phyloP scores from a whole-genome alignment of 2,888 invertebrate genomes.

The Amiota mariae region DNA sequence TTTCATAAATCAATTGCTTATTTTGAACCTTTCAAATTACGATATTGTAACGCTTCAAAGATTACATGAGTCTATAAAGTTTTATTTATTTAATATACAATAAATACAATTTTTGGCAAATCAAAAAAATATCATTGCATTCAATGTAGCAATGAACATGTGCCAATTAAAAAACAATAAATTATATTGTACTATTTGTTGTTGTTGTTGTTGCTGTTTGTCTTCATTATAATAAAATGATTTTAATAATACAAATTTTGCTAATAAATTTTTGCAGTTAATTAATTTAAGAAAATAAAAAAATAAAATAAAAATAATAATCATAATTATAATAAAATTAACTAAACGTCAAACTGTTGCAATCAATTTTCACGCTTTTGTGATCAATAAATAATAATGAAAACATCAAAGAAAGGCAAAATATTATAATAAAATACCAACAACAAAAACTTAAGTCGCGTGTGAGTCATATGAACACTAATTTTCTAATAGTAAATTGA shows the following conservation, averaged over 20 bases:
- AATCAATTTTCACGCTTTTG: constrained; percentile 20
- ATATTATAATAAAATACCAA: too few relatives aligned
- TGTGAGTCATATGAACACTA: too few relatives aligned
- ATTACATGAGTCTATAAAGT: background rate
- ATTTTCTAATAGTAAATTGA: too few relatives aligned
- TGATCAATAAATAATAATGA: constrained; percentile 4
- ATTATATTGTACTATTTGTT: background rate
- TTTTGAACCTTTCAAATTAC: constrained; percentile 11
- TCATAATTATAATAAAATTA: background rate
- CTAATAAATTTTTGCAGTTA: constrained; percentile 12
- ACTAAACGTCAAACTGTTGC: constrained; percentile 13
- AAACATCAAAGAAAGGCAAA: too few relatives aligned
- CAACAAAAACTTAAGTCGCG: too few relatives aligned
- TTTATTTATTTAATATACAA: too few relatives aligned
- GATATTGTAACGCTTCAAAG: constrained; percentile 2
- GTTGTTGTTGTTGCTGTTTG: background rate
- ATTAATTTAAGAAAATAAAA: constrained; percentile 15
- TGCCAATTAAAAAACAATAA: constrained; percentile 24
- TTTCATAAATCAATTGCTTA: background rate
- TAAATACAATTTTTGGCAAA: background rate
- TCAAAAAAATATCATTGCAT: background rate
- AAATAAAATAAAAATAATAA: background rate
- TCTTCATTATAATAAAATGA: background rate
- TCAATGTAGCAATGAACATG: constrained; percentile 7
- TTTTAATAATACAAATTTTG: background rate